A percentile compares a stretch with the other conserved stretches of the same genome.
phyloP scores from a whole-genome alignment of 2,113 vertebrate genomes.

The Micronycteris hirsuta region DNA sequence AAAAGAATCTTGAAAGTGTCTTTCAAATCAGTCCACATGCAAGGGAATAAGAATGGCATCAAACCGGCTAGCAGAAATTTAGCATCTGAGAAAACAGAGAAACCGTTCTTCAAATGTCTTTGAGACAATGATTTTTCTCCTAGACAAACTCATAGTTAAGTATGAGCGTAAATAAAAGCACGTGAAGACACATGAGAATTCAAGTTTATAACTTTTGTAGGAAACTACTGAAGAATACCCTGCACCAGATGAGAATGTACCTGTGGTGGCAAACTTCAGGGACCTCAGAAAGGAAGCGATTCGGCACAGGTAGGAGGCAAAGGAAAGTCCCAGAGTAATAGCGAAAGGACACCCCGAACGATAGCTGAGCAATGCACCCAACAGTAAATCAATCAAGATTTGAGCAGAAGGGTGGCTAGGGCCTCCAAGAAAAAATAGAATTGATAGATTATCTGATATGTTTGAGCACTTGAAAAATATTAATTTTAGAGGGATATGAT shows the following conservation, averaged over 20 bases:
- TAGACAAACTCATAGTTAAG: background rate
- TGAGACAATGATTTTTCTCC: background rate
- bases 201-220: background rate
- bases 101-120: background rate
- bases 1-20: background rate
- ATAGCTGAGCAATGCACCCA: background rate
- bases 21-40: background rate
- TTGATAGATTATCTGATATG: background rate
- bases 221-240: background rate
- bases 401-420: background rate
- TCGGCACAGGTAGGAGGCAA: background rate
- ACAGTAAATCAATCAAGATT: background rate
- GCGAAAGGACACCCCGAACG: background rate
- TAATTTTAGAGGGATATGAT: background rate
- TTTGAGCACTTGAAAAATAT: background rate
- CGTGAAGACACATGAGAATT: background rate
- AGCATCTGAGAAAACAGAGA: background rate
- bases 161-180: background rate
- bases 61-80: background rate
- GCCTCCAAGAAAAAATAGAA: background rate
- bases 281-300: background rate
- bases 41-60: background rate
- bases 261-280: background rate
- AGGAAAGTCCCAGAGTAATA: background rate
- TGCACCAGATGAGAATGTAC: background rate